These are phyloP conservation scores for Pseudeuparius sepicola DNA, from an alignment of 2,888 invertebrate genomes.

Conservation along the genomic window DNA sequence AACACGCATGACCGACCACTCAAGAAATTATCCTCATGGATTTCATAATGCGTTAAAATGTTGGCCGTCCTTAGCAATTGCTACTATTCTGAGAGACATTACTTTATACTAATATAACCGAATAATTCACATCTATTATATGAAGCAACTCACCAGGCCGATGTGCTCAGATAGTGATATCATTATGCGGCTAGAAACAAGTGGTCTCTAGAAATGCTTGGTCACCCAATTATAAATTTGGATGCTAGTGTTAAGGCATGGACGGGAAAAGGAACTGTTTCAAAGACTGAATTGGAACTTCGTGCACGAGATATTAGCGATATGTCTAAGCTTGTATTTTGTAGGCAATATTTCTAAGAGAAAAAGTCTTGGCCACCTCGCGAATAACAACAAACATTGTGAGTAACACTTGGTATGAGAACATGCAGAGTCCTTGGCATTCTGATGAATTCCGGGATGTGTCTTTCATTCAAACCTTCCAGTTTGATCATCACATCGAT, in stretches of 20 bases:
- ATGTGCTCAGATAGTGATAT: too few species aligned
- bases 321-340: slow-evolving; percentile 3
- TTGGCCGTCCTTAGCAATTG: slow-evolving; percentile 5
- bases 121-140: too few species aligned
- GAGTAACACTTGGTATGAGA: too few species aligned
- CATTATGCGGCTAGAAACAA: slow-evolving; percentile 5
- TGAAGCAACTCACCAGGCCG: too few species aligned
- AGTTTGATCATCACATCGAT: slow-evolving; percentile 7
- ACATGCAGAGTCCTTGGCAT: too few species aligned
- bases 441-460: too few species aligned
- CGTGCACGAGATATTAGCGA: not conserved
- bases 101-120: too few species aligned
- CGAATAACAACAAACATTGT: too few species aligned
- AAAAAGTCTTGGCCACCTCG: slow-evolving; percentile 5
- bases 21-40: too few species aligned
- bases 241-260: slow-evolving; percentile 6
- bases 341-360: slow-evolving; percentile 4
- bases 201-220: slow-evolving; percentile 13
- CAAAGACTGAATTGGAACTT: not conserved
- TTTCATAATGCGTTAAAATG: not conserved
- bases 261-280: not conserved
- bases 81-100: not conserved
- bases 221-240: slow-evolving; percentile 10
- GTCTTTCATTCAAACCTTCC: too few species aligned
- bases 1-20: too few species aligned